phyloP scores from a whole-genome alignment of 2,797 vertebrate genomes.

The Hemibagrus guttatus region DNA sequence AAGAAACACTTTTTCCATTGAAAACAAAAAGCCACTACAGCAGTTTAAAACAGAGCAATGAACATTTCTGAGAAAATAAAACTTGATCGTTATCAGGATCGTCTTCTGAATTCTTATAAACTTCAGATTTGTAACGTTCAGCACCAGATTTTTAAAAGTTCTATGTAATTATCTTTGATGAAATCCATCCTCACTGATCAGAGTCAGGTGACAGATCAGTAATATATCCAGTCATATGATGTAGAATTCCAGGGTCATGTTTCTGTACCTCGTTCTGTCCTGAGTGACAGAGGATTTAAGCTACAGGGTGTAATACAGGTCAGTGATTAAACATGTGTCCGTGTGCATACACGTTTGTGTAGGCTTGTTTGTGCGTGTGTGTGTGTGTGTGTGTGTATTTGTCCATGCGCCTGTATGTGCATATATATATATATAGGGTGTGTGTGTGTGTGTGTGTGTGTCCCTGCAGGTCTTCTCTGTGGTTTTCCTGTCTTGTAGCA shows the following conservation, averaged over 20 bases:
- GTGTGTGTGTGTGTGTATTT: too few relatives aligned
- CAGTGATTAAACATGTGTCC: not conserved
- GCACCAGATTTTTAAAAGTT: not conserved
- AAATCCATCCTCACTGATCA: not conserved
- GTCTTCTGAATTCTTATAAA: not conserved
- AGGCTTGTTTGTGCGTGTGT: too few relatives aligned
- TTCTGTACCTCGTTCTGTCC: too few relatives aligned
- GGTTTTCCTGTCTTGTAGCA: slow-evolving; percentile 9
- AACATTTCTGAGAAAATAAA: not conserved
- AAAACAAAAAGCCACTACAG: not conserved
- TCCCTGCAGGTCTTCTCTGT: not conserved
- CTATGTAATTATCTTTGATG: not conserved
- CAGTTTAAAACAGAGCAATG: not conserved
- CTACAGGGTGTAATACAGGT: too few relatives aligned
- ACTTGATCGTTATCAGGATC: not conserved
- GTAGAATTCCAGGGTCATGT: too few relatives aligned
- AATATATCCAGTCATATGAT: not conserved
- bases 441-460: too few relatives aligned
- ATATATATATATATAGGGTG: too few relatives aligned
- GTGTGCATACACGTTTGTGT: too few relatives aligned
- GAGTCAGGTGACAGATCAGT: not conserved
- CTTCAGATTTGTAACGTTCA: not conserved
- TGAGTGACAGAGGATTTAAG: too few relatives aligned
- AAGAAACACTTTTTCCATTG: not conserved
- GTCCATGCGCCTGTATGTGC: too few relatives aligned